Conservation (phyloP, 2,888 invertebrate genomes). For the Hyposoter dolosus region DNA sequence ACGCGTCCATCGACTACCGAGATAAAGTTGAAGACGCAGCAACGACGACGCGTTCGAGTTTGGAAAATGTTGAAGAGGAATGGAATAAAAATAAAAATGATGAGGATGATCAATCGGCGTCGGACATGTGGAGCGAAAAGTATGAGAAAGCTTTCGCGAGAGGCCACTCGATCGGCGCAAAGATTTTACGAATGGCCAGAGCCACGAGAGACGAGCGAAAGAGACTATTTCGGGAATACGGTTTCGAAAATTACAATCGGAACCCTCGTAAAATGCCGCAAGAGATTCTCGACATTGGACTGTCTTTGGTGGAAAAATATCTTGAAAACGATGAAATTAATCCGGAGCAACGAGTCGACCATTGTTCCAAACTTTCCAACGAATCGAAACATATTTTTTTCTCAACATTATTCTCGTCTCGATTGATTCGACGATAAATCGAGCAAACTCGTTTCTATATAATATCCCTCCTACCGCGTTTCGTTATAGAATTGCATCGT, state of each 20-base stretch:
- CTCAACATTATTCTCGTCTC: neutral
- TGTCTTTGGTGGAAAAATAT: conserved; percentile 52
- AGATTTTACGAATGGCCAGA: conserved; percentile 61
- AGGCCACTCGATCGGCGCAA: conserved; percentile 65
- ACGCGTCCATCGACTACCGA: neutral
- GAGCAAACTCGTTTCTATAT: neutral
- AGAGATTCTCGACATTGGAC: conserved; percentile 53
- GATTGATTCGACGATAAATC: conserved; percentile 21
- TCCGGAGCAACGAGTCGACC: neutral
- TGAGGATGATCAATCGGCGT: conserved; percentile 49
- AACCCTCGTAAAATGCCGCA: conserved; percentile 44
- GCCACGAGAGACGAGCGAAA: conserved; percentile 58
- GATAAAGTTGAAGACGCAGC: too few species aligned
- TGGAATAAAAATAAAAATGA: neutral
- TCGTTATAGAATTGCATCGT: too few species aligned
- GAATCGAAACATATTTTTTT: conserved; percentile 8
- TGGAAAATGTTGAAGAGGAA: neutral
- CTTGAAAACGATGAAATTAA: conserved; percentile 23
- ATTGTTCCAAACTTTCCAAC: neutral
- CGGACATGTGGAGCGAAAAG: conserved; percentile 55
- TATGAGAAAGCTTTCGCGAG: conserved; percentile 63
- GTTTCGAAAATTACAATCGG: conserved; percentile 51
- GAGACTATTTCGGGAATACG: conserved; percentile 50
- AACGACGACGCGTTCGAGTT: neutral
- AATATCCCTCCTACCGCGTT: too few species aligned